Percentiles rank a stretch among this genome's conserved stretches.
phyloP scores from a whole-genome alignment of 1,140 invertebrate genomes.

The Gonioctena quinquepunctata region DNA sequence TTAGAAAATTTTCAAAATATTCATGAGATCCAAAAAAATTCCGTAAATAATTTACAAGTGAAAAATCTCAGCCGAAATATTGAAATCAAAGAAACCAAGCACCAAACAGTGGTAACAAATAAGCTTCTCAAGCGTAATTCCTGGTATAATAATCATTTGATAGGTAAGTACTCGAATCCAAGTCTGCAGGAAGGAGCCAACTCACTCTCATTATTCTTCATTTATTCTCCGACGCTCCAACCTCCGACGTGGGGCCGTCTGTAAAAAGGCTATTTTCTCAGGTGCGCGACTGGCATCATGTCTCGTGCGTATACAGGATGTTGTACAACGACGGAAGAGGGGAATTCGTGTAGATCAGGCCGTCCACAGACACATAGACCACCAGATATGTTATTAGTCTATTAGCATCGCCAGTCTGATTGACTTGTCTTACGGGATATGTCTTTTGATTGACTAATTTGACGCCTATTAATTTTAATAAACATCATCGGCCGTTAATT shows the following conservation, averaged over 20 bases:
- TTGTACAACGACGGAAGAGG: background rate
- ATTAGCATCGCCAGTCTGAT: slow-evolving; percentile 5
- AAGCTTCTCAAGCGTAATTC: too few relatives aligned
- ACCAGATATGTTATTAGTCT: background rate
- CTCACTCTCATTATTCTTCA: background rate
- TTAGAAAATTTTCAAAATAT: too few relatives aligned
- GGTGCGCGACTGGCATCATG: background rate
- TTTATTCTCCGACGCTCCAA: too few relatives aligned
- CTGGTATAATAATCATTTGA: too few relatives aligned
- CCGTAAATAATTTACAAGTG: too few relatives aligned
- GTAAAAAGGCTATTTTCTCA: background rate
- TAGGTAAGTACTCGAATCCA: background rate
- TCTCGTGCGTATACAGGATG: background rate
- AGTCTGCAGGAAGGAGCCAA: background rate
- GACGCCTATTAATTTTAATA: background rate
- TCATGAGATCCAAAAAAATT: too few relatives aligned
- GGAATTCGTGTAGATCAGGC: background rate
- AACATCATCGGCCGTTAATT: background rate
- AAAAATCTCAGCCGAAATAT: too few relatives aligned
- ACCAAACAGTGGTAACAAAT: too few relatives aligned
- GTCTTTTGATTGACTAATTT: background rate
- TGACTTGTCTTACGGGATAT: slow-evolving; percentile 3
- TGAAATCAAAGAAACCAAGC: too few relatives aligned
- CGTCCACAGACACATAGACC: too few relatives aligned
- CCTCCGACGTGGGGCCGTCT: background rate